Percentiles rank a stretch among this genome's conserved stretches.
Evolutionary conservation across 2,797 vertebrate genomes (phyloP).

Genomic region (Petrocephalus schoutedeni): DNA sequence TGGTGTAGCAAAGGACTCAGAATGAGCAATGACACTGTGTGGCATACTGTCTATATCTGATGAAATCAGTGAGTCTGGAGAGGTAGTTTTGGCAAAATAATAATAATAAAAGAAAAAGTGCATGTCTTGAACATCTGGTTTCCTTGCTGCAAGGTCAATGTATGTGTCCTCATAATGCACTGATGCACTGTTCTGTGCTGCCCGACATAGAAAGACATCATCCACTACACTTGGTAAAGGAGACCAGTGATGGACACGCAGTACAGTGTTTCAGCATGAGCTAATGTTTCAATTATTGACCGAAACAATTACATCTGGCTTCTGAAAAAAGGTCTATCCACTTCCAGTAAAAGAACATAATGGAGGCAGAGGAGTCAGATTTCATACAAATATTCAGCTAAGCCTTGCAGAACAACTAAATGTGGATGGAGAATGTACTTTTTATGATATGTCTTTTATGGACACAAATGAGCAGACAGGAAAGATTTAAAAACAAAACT

Average conservation of each 20-base stretch:
- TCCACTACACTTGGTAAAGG: not conserved
- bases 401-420: not conserved
- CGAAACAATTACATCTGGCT: constrained; percentile 12
- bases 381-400: not conserved
- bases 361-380: not conserved
- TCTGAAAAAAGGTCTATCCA: constrained; percentile 1
- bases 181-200: not conserved
- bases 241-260: not conserved
- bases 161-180: not conserved
- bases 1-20: not conserved
- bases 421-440: not conserved
- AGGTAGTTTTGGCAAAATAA: not conserved
- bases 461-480: not conserved
- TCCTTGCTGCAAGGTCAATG: not conserved
- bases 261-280: not conserved
- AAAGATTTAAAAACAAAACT: not conserved
- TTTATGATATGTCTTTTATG: not conserved
- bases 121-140: not conserved
- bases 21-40: not conserved
- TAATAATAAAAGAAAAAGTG: not conserved
- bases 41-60: not conserved
- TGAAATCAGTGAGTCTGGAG: not conserved
- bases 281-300: not conserved
- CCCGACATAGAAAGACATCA: not conserved
- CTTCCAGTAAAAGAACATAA: constrained; percentile 8